phyloP scores from a whole-genome alignment of 2,113 vertebrate species.

The Aspidoscelis tigris region DNA sequence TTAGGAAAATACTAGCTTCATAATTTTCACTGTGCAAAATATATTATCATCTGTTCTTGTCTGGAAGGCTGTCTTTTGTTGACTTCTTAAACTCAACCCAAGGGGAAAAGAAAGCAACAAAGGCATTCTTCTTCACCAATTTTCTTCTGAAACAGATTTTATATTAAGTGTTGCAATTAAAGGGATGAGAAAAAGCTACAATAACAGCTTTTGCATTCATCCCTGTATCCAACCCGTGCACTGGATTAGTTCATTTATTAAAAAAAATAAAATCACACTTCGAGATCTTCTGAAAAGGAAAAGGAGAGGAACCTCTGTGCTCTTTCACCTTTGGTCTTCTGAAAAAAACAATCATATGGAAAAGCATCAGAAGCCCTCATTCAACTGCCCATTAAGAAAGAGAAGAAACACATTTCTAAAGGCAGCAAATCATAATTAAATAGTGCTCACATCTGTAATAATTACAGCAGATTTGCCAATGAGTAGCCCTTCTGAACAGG shows the following conservation, averaged over 20 bases:
- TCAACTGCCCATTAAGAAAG: too few species aligned
- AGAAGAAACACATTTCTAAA: too few species aligned
- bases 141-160: background rate
- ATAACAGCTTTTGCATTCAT: background rate
- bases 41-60: background rate
- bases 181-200: background rate
- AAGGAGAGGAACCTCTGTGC: background rate
- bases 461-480: background rate
- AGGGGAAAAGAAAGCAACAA: background rate
- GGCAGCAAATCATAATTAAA: too few species aligned
- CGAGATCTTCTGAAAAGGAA: background rate
- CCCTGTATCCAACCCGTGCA: background rate
- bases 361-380: background rate
- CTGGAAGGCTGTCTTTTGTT: background rate
- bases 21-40: background rate
- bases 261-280: background rate
- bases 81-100: background rate
- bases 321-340: background rate
- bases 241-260: background rate
- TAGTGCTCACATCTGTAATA: background rate
- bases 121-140: background rate
- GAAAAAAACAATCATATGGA: background rate
- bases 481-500: background rate
- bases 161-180: background rate
- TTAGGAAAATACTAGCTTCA: background rate